Base-by-base conservation (phyloP, 2,113 vertebrate genomes). In the Potamarius usumacintae region DNA sequence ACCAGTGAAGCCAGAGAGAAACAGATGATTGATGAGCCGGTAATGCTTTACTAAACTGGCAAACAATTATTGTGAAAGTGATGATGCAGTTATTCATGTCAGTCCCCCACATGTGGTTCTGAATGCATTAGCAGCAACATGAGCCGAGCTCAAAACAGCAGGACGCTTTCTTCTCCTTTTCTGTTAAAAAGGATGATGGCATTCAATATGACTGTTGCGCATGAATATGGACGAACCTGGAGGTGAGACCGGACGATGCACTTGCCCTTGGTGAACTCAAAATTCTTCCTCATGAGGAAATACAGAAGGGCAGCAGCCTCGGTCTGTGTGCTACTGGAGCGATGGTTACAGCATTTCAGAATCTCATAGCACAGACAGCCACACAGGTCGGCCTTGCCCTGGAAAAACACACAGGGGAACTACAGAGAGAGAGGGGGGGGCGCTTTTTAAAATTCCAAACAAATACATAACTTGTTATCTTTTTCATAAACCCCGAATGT, bases 241-340 rank as follows among this genome's bases (percentile, higher is more conserved):
- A 99, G 94, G 91, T 99, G 98, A 57, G 98, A 99, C 90, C 98
- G 96, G 65, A 99, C 98, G 85, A 99, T 99, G 58, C 97, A 99
- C 89, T 96, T 98, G 86, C 99, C 97, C 92, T 98, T 98, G 86
- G 98, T 98, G 92, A 97, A 99, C 92, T 99, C 98, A 94, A 99
- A 99, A 92, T 99, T 99, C 91, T 97, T 98, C 88, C 98, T 97
- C 98, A 99, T 99, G 95, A 99, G 97, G 91, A 99, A 97, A 92
- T 99, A 99, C 5, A 99, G 96, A 87, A 99, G 95, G 25, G 98
- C 98, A 12, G 98, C 96, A 0, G 98, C 98, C 89, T 99, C 97
- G 0, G 91, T 99, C 93, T 99, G 98, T 7, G 98, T 99, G 57
- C 96, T 97, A 91, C 97, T 97, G 89, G 98, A 99, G 80, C 97